Base-by-base conservation (phyloP, 2,113 vertebrate genomes). In the Heterocephalus glaber region DNA sequence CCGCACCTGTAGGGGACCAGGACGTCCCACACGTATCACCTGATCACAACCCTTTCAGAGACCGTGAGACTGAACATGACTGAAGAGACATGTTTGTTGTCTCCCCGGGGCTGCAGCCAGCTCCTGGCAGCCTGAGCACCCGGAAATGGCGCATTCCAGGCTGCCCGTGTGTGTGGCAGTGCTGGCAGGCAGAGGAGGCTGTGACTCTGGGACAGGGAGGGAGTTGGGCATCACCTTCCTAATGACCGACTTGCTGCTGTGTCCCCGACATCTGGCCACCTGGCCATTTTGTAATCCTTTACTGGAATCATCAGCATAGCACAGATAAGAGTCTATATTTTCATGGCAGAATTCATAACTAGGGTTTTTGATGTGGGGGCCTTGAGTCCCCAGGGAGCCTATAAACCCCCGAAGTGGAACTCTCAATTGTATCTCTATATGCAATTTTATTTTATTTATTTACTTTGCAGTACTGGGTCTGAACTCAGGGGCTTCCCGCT, bases 1-100 rank as follows among this genome's bases (percentile, higher is more conserved):
- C 97, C 66, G 98, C 99, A 99, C 99, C 99, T 99, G 99, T 98
- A 98, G 96, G 5, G 97, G 97, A 95, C 89, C 96, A 97, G 83
- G 96, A 97, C 81, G 98, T 98, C 98, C 98, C 98, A 97, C 97
- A 98, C 98, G 83, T 98, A 98, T 99, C 98, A 99, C 99, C 98
- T 98, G 98, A 98, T 98, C 98, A 26, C 7, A 65, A 77, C 91
- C 97, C 97, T 99, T 99, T 98, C 98, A 98, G 94, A 97, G 97
- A 98, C 98, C 98, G 98, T 99, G 98, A 99, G 98, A 99, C n/a
- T n/a, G n/a, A 99, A 56, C 12, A 56, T 56, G 98, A 98, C 98
- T 98, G 98, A 97, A 98, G 98, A 98, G 98, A 83, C 93, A 35
- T 97, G 96, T 96, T 98, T 98, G 98, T 97, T 60, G 76, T 96